A percentile compares a stretch with the other conserved stretches of the same genome.
Evolutionary conservation across 2,797 vertebrate species (phyloP).

Genomic region (Molossus molossus): DNA sequence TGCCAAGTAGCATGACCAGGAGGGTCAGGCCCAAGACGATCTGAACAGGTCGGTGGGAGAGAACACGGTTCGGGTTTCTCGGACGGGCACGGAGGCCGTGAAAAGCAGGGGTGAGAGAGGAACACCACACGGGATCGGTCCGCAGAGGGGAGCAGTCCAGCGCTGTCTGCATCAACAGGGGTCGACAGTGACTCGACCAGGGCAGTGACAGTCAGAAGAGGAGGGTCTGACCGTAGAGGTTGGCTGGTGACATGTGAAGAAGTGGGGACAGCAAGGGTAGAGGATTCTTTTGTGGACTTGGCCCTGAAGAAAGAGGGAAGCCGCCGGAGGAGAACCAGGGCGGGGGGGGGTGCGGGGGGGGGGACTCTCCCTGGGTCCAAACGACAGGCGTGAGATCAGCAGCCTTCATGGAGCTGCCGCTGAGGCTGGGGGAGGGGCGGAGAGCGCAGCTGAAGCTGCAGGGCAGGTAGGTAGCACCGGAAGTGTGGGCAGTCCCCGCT

Average conservation of each 20-base stretch:
- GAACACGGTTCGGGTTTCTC: not conserved
- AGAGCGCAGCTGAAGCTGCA: fast-evolving
- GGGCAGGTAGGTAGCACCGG: no score
- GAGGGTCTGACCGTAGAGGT: fast-evolving
- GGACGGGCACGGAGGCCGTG: not conserved
- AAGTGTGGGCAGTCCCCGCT: not conserved
- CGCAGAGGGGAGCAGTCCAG: not conserved
- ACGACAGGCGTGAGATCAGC: not conserved
- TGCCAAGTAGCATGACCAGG: not conserved
- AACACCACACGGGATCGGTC: not conserved
- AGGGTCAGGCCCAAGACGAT: not conserved
- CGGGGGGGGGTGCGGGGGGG: no score
- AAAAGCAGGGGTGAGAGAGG: not conserved
- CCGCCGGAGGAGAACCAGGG: not conserved
- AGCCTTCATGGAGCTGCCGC: not conserved
- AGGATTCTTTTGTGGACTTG: not conserved
- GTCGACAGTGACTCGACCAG: not conserved
- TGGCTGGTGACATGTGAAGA: not conserved
- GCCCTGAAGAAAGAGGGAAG: not conserved
- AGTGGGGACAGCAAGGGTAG: not conserved
- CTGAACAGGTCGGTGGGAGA: not conserved
- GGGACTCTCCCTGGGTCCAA: not conserved
- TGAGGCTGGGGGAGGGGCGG: not conserved
- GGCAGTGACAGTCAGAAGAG: no score
- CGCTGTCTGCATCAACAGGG: no score